Percentiles rank a stretch among this genome's conserved stretches.
These are phyloP conservation scores for Andrena bicolor DNA, from an alignment of 2,888 invertebrate genomes.

Conservation along the genomic window DNA sequence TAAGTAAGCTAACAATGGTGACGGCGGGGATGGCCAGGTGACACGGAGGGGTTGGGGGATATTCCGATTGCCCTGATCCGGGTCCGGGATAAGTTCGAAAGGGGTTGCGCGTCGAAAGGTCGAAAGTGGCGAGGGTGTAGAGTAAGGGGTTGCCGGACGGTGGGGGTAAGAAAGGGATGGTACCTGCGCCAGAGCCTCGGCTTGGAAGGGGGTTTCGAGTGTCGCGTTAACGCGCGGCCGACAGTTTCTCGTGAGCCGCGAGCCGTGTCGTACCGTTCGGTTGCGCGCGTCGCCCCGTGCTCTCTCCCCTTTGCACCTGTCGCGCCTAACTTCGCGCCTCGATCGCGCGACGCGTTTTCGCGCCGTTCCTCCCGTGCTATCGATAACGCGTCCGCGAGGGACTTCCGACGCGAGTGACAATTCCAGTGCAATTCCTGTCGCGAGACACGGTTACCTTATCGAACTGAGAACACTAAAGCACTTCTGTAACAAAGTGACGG, in stretches of 20 bases:
- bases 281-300: slow-evolving; percentile 39
- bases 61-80: slow-evolving; percentile 48
- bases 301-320: slow-evolving; percentile 58
- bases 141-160: slow-evolving; percentile 41
- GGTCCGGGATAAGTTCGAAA: slow-evolving; percentile 59
- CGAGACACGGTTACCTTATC: neutral
- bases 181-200: slow-evolving; percentile 62
- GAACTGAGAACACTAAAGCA: neutral
- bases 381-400: neutral
- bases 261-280: slow-evolving; percentile 66
- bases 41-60: slow-evolving; percentile 4
- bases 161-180: slow-evolving; percentile 63
- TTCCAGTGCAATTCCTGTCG: neutral
- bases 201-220: slow-evolving; percentile 62
- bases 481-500: too few relatives aligned
- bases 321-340: slow-evolving; percentile 47
- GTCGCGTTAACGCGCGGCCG: slow-evolving; percentile 67
- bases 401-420: neutral
- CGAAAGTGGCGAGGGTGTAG: slow-evolving; percentile 55
- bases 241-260: slow-evolving; percentile 82
- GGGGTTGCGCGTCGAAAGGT: slow-evolving; percentile 66
- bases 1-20: slow-evolving; percentile 19
- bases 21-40: slow-evolving; percentile 18
- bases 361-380: neutral
- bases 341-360: slow-evolving; percentile 27